Conservation (phyloP, 2,797 vertebrate genomes). For the Fistularia tabacaria region DNA sequence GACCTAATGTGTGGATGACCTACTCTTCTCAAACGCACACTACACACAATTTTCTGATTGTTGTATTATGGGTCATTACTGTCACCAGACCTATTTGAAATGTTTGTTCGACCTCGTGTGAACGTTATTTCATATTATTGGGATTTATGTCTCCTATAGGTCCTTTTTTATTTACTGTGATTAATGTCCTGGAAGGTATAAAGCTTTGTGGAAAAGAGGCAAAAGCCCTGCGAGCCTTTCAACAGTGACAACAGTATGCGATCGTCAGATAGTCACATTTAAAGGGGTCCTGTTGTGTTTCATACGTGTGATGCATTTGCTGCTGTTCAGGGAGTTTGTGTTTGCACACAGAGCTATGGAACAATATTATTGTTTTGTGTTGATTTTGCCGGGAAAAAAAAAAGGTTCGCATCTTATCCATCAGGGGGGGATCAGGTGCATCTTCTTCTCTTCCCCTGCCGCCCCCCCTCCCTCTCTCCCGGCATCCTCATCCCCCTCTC, state of each 20-base stretch:
- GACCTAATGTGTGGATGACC: too few species aligned
- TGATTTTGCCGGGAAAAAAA: constrained; percentile 55
- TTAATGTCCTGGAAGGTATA: too few species aligned
- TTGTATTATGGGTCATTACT: too few species aligned
- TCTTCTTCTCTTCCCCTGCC: constrained; percentile 31
- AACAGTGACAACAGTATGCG: constrained; percentile 33
- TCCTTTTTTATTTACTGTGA: too few species aligned
- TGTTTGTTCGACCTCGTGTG: too few species aligned
- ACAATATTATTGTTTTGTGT: constrained; percentile 49
- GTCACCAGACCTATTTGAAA: too few species aligned
- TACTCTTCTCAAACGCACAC: too few species aligned
- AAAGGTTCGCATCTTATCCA: constrained; percentile 49
- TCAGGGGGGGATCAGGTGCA: constrained; percentile 58
- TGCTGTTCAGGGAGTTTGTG: constrained; percentile 20
- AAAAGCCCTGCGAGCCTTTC: constrained; percentile 17
- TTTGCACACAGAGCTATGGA: constrained; percentile 6
- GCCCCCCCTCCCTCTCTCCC: constrained; percentile 5
- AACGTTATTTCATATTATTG: too few species aligned
- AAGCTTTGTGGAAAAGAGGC: too few species aligned
- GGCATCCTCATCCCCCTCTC: constrained; percentile 18
- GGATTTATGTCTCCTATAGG: too few species aligned
- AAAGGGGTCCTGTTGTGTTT: constrained; percentile 41
- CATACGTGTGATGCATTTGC: constrained; percentile 47
- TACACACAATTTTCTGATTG: too few species aligned
- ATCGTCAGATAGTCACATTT: constrained; percentile 23